These are phyloP conservation scores for Epicauta chinensis DNA, from an alignment of 1,140 invertebrate species.

Conservation along the genomic window DNA sequence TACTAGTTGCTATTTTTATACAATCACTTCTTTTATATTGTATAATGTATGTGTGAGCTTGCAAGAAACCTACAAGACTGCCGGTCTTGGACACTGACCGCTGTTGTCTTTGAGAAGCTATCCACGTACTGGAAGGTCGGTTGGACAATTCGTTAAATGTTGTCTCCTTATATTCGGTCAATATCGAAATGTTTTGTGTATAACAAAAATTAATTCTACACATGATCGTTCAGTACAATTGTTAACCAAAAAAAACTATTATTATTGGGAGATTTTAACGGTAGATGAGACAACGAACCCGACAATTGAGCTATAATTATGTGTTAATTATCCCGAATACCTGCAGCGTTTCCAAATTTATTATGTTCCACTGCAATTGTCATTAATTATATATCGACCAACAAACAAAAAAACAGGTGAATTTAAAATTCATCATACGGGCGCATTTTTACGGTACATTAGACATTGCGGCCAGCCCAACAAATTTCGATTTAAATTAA, in stretches of 20 bases:
- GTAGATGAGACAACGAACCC: background rate
- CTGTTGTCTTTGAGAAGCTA: slow-evolving; percentile 16
- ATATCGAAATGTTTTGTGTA: slow-evolving; percentile 1
- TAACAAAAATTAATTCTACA: background rate
- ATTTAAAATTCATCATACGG: slow-evolving; percentile 6
- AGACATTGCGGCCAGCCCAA: slow-evolving; percentile 12
- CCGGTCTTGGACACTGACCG: slow-evolving; percentile 22
- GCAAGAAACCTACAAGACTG: slow-evolving; percentile 21
- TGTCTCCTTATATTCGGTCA: slow-evolving; percentile 15
- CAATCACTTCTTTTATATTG: no score
- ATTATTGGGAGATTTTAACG: no score
- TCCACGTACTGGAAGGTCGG: slow-evolving; percentile 29
- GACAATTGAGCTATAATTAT: background rate
- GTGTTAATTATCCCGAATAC: background rate
- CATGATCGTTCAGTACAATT: background rate
- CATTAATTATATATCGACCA: background rate
- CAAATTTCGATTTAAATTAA: slow-evolving; percentile 22
- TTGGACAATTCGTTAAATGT: slow-evolving; percentile 25
- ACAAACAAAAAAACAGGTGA: background rate
- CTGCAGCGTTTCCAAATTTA: background rate
- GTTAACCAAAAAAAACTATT: background rate
- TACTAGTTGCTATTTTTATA: no score
- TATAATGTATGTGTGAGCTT: slow-evolving; percentile 28
- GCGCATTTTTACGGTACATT: slow-evolving; percentile 20
- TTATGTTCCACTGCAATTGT: background rate